Evolutionary conservation across 92 coral and sea anemone genomes (phyloP).

Genomic region (Metridium senile): DNA sequence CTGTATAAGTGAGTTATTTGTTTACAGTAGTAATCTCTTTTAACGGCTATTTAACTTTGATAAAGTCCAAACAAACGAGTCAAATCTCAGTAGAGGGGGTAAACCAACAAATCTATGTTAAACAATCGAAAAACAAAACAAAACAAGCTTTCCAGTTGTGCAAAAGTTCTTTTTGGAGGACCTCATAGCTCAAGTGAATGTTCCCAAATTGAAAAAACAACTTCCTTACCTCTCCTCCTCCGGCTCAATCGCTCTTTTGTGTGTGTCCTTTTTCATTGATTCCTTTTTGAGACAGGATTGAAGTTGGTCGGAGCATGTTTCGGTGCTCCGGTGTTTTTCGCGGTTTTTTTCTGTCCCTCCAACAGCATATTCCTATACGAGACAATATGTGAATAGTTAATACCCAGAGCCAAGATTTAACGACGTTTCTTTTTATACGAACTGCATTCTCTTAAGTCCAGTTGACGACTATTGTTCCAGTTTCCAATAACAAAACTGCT

Average conservation of each 20-base stretch:
- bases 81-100: too few relatives aligned
- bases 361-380: conserved; percentile 26
- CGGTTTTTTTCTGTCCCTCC: conserved; percentile 14
- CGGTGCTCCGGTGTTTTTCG: conserved; percentile 15
- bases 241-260: background rate
- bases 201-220: background rate
- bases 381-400: conserved; percentile 23
- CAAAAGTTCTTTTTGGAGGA: background rate
- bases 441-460: conserved; percentile 4
- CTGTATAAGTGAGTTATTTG: conserved; percentile 2
- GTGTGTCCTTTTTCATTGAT: background rate
- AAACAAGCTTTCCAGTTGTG: background rate
- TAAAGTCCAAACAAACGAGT: background rate
- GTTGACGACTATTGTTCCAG: conserved; percentile 27
- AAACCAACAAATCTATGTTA: background rate
- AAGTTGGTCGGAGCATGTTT: conserved; percentile 28
- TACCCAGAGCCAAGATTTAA: conserved; percentile 16
- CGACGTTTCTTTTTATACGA: background rate
- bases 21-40: conserved; percentile 16
- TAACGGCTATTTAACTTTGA: conserved; percentile 30
- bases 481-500: conserved; percentile 52
- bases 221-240: conserved; percentile 7
- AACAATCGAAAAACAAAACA: too few relatives aligned
- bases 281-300: conserved; percentile 30
- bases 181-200: background rate